Evolutionary conservation across 1,140 invertebrate species (phyloP).

Genomic region (Halotydeus destructor): DNA sequence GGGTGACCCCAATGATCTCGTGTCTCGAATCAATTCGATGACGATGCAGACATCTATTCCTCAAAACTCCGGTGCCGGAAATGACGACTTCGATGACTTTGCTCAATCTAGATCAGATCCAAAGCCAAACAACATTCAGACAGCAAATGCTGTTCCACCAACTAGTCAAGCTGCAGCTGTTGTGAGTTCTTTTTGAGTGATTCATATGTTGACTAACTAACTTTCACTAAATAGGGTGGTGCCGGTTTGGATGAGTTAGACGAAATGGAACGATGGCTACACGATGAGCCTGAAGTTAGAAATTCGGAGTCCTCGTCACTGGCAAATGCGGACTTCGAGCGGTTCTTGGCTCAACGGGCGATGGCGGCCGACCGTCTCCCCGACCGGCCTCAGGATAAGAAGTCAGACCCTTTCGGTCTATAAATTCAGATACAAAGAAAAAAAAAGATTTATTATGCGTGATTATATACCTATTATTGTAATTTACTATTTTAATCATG

Average conservation of each 20-base stretch:
- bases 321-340: slow-evolving; percentile 52
- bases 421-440: too few relatives aligned
- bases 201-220: background rate
- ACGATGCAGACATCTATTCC: background rate
- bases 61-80: slow-evolving; percentile 17
- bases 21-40: background rate
- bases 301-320: background rate
- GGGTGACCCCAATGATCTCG: background rate
- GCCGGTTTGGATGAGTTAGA: too few relatives aligned
- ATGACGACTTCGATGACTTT: slow-evolving; percentile 69
- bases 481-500: too few relatives aligned
- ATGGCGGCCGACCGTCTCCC: slow-evolving; percentile 34
- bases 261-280: slow-evolving; percentile 78
- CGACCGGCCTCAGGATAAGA: too few relatives aligned
- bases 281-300: background rate
- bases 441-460: too few relatives aligned
- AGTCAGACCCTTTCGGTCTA: too few relatives aligned
- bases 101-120: slow-evolving; percentile 56
- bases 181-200: background rate
- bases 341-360: slow-evolving; percentile 67
- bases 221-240: slow-evolving; percentile 36
- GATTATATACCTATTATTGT: too few relatives aligned
- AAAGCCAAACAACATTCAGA: slow-evolving; percentile 26
- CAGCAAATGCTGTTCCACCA: background rate
- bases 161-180: background rate